Evolutionary conservation across 1,140 invertebrate genomes (phyloP), one percentile per base, ranked within the genome.

Genomic region (Megathymus violae): DNA sequence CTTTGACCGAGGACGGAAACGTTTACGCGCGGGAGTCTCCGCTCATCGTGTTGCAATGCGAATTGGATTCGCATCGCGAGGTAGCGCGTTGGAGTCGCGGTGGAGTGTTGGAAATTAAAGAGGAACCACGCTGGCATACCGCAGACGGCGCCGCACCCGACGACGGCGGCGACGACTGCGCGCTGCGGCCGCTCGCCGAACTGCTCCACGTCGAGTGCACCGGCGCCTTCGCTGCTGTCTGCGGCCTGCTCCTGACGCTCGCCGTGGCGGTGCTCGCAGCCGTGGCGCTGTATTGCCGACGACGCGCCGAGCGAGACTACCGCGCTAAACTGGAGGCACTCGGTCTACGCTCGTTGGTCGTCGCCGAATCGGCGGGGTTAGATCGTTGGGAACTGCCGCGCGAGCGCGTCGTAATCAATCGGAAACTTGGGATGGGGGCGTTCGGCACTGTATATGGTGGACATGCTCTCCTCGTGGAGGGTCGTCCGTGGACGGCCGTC

Each of bases 381-480:
- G 97, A 97, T 76, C 96, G 96, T 71, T 98, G 97, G 96, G 97
- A 98, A 88, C 93, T 98, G 22, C 93, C 96, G 7, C n/a, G n/a
- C n/a, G n/a, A n/a, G n/a, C n/a, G n/a, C n/a, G n/a, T n/a, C n/a
- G n/a, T n/a, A n/a, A n/a, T n/a, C n/a, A n/a, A n/a, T n/a, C n/a
- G n/a, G n/a, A n/a, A n/a, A n/a, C n/a, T n/a, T n/a, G n/a, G n/a
- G n/a, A n/a, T n/a, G n/a, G n/a, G n/a, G n/a, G n/a, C n/a, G n/a
- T n/a, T n/a, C n/a, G n/a, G n/a, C n/a, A 97, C 79, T n/a, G 77
- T 82, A 2, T 82, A 82, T 59, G 77, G 77, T 1, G 79, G 79
- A 0, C 72, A 82, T 47, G 95, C 95, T 0, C 92, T 94, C 27
- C 92, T 97, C 13, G 88, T 93, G 5, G 93, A 93, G 4, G 93